Conservation (phyloP, 1,140 invertebrate species). For the Drosophila nigromelanica region DNA sequence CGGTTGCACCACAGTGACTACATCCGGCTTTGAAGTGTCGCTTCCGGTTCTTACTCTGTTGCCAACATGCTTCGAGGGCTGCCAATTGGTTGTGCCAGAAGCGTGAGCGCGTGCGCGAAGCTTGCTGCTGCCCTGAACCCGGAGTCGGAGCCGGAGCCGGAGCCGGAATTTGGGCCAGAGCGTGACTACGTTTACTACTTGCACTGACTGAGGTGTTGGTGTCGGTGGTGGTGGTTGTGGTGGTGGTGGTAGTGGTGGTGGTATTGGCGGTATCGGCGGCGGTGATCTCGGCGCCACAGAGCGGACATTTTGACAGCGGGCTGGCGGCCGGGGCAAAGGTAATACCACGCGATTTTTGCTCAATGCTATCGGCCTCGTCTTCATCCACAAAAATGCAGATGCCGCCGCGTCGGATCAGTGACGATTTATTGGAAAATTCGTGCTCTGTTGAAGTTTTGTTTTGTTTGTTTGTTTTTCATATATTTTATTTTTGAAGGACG, state of each 20-base stretch:
- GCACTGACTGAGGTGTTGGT: constrained; percentile 40
- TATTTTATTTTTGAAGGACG: constrained; percentile 25
- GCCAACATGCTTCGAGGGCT: constrained; percentile 69
- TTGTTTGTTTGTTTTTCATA: constrained; percentile 32
- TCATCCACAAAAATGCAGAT: constrained; percentile 84
- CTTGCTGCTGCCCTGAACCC: constrained; percentile 20
- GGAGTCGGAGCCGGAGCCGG: constrained; percentile 3
- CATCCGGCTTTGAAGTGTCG: constrained; percentile 75
- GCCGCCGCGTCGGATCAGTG: constrained; percentile 81
- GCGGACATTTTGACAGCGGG: constrained; percentile 71
- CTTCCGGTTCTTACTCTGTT: constrained; percentile 73
- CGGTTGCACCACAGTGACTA: constrained; percentile 82
- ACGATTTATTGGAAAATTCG: constrained; percentile 80
- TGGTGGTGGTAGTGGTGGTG: constrained; percentile 43
- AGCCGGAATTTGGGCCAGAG: constrained; percentile 29
- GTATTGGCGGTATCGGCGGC: constrained; percentile 41
- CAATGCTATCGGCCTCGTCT: constrained; percentile 72
- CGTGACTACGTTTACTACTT: constrained; percentile 74
- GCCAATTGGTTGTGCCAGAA: constrained; percentile 76
- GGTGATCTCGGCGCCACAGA: constrained; percentile 73
- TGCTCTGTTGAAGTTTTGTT: constrained; percentile 50
- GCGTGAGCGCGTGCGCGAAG: constrained; percentile 50
- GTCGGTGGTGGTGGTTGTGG: constrained; percentile 25
- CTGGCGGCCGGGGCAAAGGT: constrained; percentile 66
- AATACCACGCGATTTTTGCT: constrained; percentile 67